phyloP scores from a whole-genome alignment of 53 echinoderm and acorn worm genomes.

The Crossaster papposus region DNA sequence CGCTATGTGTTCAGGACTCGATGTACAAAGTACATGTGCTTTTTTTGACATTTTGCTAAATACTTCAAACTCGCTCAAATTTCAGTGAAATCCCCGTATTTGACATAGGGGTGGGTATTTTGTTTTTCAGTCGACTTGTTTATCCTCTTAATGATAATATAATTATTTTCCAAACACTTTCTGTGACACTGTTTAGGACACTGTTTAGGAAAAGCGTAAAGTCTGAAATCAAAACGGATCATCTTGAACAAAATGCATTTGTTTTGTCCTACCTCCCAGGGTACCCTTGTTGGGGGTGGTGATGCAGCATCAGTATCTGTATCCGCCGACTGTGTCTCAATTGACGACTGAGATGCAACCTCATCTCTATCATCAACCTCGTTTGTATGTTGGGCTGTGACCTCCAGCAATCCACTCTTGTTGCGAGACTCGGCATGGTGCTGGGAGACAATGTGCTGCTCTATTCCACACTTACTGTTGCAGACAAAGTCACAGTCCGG shows the following conservation, averaged over 20 bases:
- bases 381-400: conserved; percentile 6
- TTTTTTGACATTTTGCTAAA: not conserved
- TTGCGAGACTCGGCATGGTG: conserved; percentile 71
- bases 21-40: too few relatives aligned
- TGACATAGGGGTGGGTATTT: not conserved
- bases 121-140: not conserved
- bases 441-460: conserved; percentile 81
- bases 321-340: conserved; percentile 95
- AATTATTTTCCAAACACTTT: not conserved
- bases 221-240: too few relatives aligned
- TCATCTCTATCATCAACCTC: conserved; percentile 64
- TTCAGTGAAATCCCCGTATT: too few relatives aligned
- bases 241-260: not conserved
- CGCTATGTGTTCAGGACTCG: too few relatives aligned
- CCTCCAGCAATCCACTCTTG: conserved; percentile 30
- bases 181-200: not conserved
- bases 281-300: conserved; percentile 40
- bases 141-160: not conserved
- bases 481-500: conserved; percentile 93
- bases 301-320: conserved; percentile 75
- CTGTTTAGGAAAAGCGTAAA: not conserved
- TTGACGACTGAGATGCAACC: conserved; percentile 80
- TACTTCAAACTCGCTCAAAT: not conserved
- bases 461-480: conserved; percentile 87
- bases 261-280: conserved; percentile 25